phyloP scores from a whole-genome alignment of 2,888 invertebrate genomes.

The Euclidia mi region DNA sequence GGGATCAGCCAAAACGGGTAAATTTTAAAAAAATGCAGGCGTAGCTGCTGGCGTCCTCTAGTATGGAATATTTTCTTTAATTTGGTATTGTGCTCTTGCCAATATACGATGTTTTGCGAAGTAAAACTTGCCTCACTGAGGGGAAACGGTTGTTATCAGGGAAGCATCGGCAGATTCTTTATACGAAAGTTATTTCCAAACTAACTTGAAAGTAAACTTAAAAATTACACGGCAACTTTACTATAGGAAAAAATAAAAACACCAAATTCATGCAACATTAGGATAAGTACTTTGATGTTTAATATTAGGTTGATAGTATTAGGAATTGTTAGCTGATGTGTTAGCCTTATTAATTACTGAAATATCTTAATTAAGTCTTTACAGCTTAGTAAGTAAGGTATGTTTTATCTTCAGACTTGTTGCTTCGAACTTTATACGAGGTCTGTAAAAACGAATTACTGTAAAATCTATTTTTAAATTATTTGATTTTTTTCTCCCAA shows the following conservation, averaged over 20 bases:
- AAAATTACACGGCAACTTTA: slow-evolving; percentile 15
- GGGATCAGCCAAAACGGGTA: no score
- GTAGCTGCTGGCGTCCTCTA: no score
- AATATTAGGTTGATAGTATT: neutral
- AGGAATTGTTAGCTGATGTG: neutral
- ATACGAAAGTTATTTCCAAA: slow-evolving; percentile 9
- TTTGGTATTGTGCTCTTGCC: neutral
- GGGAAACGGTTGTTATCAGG: slow-evolving; percentile 5
- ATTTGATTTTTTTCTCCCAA: slow-evolving; percentile 15
- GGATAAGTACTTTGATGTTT: slow-evolving; percentile 18
- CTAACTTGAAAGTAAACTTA: slow-evolving; percentile 17
- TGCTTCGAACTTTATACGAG: no score
- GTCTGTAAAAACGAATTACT: no score
- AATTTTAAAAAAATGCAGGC: no score
- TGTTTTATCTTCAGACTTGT: no score
- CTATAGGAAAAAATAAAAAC: slow-evolving; percentile 20
- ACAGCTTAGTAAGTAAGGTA: slow-evolving; percentile 12
- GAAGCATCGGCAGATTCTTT: slow-evolving; percentile 12
- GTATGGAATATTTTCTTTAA: neutral
- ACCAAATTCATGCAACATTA: no score
- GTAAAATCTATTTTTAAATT: no score
- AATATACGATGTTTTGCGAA: neutral
- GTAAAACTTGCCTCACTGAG: slow-evolving; percentile 8
- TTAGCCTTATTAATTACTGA: neutral
- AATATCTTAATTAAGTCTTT: slow-evolving; percentile 18